Base-by-base conservation (phyloP, 2,797 vertebrate species). In the Paratrypauchen microcephalus region DNA sequence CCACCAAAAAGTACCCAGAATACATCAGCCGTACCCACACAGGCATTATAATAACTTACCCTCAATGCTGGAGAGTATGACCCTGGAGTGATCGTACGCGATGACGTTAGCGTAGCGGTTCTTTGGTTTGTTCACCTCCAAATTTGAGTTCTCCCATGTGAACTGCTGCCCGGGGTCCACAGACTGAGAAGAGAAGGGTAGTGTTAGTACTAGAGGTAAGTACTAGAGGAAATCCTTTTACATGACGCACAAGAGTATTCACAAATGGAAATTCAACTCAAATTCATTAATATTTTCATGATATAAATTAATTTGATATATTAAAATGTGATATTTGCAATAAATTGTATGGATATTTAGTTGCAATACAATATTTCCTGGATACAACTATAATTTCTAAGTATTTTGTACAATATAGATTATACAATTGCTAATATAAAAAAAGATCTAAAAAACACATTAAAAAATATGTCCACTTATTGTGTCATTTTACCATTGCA, bases 61-160 rank as follows among this genome's bases (percentile, higher is more conserved):
- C 86, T 99, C 98, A 81, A 96, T 96, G 82, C 95, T 94, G 87
- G 97, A 96, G 60, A 99, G 94, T 50, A 96, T 94, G 69, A 98
- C 96, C 79, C 93, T 90, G 76, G 93, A 93, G 83, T 94, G 97
- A 81, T 94, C 93, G 47, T 94, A 94, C 76, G 93, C 93, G 39
- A 94, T 94, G 86, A 94, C 93, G 72, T 94, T 94, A 47, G 93
- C 93, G 6, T 99, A 99, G 93, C 98, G 96, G 80, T 99, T 99
- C 96, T 99, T 99, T 95, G 96, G 96, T 93, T 99, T 99, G 92
- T 99, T 99, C 89, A 99, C 96, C 93, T 99, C 98, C 91, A 99
- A 89, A 92, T 99, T 99, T 80, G 98, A 99, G 80, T 99, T 95
- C 71, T 99, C 97, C 98, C 98, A 99, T 0, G 97, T 99, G 92